These are phyloP conservation scores for Villa cingulata DNA, from an alignment of 2,888 invertebrate genomes.

Conservation along the genomic window DNA sequence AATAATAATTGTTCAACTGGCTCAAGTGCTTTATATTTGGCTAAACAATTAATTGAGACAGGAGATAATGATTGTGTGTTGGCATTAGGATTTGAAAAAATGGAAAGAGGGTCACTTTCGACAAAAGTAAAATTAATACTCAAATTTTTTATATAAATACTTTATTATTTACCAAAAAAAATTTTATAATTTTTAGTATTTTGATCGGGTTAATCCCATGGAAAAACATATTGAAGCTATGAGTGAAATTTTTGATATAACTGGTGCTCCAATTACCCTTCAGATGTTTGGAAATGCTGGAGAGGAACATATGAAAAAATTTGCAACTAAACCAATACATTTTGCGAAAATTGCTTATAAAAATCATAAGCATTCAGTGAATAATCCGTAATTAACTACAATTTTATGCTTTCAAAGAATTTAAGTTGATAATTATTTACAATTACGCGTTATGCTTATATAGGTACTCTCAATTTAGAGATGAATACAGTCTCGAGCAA, in stretches of 20 bases:
- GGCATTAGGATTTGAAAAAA: conserved; percentile 95
- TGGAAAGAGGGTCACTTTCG: conserved; percentile 82
- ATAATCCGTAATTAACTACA: conserved; percentile 64
- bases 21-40: conserved; percentile 78
- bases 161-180: too few relatives aligned
- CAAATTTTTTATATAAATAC: not conserved
- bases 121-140: conserved; percentile 41
- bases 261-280: conserved; percentile 74
- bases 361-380: conserved; percentile 91
- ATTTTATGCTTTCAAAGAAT: conserved; percentile 3
- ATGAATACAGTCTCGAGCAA: conserved; percentile 82
- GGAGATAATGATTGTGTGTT: conserved; percentile 77
- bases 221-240: conserved; percentile 77
- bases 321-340: conserved; percentile 84
- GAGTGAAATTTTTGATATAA: conserved; percentile 68
- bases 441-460: conserved; percentile 6
- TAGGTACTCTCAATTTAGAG: conserved; percentile 83
- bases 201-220: conserved; percentile 78
- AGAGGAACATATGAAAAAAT: conserved; percentile 66
- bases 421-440: conserved; percentile 3
- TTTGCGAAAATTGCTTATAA: conserved; percentile 97
- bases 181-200: conserved; percentile 38
- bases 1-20: conserved; percentile 99
- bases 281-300: conserved; percentile 97
- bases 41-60: conserved; percentile 82